Evolutionary conservation across 2,888 invertebrate species (phyloP).

Genomic region (Hypercompe scribonia): DNA sequence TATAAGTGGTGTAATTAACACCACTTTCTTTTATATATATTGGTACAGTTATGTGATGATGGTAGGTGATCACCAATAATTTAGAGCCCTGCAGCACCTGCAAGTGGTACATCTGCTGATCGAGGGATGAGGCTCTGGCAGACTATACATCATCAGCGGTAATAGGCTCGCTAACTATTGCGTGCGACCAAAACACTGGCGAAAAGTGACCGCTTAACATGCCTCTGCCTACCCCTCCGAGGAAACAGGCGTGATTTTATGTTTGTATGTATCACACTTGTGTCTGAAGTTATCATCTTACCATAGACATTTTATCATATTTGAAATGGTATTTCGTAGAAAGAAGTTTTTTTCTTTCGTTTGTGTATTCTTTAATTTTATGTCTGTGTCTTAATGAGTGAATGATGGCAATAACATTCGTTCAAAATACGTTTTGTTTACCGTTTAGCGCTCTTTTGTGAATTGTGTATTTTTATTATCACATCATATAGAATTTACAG

Average conservation of each 20-base stretch:
- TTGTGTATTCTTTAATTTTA: not conserved
- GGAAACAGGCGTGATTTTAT: no score
- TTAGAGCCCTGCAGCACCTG: no score
- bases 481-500: not conserved
- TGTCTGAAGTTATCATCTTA: not conserved
- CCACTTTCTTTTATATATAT: no score
- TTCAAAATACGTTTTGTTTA: conserved; percentile 4
- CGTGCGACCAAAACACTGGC: no score
- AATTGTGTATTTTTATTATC: not conserved
- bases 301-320: not conserved
- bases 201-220: no score
- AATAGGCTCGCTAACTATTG: no score
- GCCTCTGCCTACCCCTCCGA: no score
- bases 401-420: not conserved
- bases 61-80: not conserved
- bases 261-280: not conserved
- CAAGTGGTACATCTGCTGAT: no score
- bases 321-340: not conserved
- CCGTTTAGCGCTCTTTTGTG: not conserved
- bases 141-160: no score
- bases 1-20: no score
- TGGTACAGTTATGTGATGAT: no score
- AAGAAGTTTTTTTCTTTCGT: not conserved
- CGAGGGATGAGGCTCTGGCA: no score
- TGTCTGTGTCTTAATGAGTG: not conserved